Percentiles rank a stretch among this genome's conserved stretches.
These are phyloP conservation scores for Pachyuromys duprasi DNA, from an alignment of 2,797 vertebrate species.

Conservation along the genomic window DNA sequence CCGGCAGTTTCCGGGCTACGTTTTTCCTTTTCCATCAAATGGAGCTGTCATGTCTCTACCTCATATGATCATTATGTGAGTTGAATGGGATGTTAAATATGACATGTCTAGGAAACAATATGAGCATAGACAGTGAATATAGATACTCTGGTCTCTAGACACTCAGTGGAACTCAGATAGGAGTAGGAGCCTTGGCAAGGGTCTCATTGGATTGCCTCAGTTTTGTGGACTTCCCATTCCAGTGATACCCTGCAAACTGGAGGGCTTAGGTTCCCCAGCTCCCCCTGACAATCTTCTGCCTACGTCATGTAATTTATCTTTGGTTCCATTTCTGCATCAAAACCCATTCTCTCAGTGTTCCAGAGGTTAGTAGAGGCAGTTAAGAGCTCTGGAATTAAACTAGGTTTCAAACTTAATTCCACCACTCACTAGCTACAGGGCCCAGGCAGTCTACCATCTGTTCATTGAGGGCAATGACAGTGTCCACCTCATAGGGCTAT, in stretches of 20 bases:
- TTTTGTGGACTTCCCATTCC: neutral
- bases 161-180: neutral
- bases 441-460: neutral
- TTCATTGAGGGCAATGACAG: neutral
- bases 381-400: neutral
- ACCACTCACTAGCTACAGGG: neutral
- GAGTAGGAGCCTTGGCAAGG: neutral
- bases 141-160: neutral
- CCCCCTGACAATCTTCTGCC: neutral
- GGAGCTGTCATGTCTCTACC: neutral
- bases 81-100: neutral
- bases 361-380: neutral
- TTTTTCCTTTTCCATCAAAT: neutral
- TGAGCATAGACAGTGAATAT: neutral
- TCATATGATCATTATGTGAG: neutral
- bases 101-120: too few species aligned
- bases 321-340: neutral
- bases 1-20: neutral
- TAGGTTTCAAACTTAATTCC: neutral
- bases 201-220: neutral
- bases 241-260: neutral
- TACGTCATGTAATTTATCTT: neutral
- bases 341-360: neutral
- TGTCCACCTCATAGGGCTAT: neutral
- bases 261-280: neutral